Evolutionary conservation across 2,888 invertebrate genomes (phyloP).

Genomic region (Ormyrus rosae): DNA sequence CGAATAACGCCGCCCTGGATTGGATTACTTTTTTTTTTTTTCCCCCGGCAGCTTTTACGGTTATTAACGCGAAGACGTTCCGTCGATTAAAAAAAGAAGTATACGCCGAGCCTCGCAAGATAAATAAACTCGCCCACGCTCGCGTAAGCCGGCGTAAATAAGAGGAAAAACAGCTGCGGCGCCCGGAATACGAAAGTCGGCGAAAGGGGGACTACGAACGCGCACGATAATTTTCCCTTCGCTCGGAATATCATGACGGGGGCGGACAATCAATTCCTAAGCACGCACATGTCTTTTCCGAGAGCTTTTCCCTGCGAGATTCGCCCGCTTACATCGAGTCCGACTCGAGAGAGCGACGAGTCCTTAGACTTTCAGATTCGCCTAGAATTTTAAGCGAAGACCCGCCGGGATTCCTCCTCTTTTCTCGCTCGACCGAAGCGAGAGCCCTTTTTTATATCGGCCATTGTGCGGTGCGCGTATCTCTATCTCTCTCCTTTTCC

Average conservation of each 20-base stretch:
- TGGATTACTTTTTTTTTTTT: too few relatives aligned
- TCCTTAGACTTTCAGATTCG: conserved; percentile 56
- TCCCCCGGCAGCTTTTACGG: too few relatives aligned
- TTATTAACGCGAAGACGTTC: neutral
- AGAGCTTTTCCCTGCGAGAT: conserved; percentile 29
- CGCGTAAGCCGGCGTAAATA: too few relatives aligned
- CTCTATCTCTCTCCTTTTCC: too few relatives aligned
- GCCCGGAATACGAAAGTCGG: conserved; percentile 11
- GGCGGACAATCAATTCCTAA: conserved; percentile 39
- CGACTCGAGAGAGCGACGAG: neutral
- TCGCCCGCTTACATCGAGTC: conserved; percentile 38
- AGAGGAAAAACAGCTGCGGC: neutral
- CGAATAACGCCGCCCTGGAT: too few relatives aligned
- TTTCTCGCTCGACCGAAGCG: neutral
- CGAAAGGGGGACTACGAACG: neutral
- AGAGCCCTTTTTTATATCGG: neutral
- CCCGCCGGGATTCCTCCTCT: conserved; percentile 7
- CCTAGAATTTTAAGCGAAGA: conserved; percentile 49
- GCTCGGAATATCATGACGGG: conserved; percentile 18
- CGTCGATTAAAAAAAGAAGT: neutral
- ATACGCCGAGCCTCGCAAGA: neutral
- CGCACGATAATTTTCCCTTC: conserved; percentile 8
- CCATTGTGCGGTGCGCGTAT: too few relatives aligned
- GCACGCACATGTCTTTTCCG: conserved; percentile 4
- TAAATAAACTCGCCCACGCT: neutral